A percentile compares a stretch with the other conserved stretches of the same genome.
These are phyloP conservation scores for Drosophila busckii DNA, from an alignment of 1,140 invertebrate genomes.

Conservation along the genomic window DNA sequence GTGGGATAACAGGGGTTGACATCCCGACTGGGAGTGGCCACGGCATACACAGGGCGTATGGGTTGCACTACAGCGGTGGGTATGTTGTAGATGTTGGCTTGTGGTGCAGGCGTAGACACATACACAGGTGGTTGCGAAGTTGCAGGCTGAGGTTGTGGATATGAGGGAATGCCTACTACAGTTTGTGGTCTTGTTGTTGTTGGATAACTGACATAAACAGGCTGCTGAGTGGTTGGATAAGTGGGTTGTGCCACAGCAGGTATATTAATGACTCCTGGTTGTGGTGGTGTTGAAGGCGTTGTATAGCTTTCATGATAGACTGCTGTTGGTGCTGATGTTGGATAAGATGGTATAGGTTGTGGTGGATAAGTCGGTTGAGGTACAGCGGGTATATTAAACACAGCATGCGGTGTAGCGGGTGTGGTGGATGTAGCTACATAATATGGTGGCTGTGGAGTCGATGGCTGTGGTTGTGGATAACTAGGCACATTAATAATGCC, in stretches of 20 bases:
- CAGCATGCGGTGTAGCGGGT: conserved; percentile 33
- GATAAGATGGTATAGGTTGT: conserved; percentile 6
- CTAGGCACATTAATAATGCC: too few relatives aligned
- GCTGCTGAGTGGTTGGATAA: background rate
- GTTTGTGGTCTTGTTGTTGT: background rate
- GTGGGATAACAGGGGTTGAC: conserved; percentile 84
- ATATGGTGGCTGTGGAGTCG: too few relatives aligned
- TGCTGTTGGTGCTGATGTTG: conserved; percentile 11
- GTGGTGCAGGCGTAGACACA: background rate
- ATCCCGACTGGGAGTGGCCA: conserved; percentile 80
- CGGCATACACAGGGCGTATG: conserved; percentile 78
- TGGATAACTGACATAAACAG: conserved; percentile 1
- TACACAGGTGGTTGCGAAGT: conserved; percentile 1
- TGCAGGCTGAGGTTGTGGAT: background rate
- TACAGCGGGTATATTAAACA: conserved; percentile 36
- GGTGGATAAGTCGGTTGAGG: conserved; percentile 29
- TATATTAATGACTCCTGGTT: conserved; percentile 14
- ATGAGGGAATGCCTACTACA: conserved; percentile 12
- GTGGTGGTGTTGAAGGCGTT: background rate
- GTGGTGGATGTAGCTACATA: too few relatives aligned
- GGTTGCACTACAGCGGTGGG: background rate
- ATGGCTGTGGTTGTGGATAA: too few relatives aligned
- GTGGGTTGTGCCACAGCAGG: conserved; percentile 16
- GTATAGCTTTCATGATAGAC: conserved; percentile 11
- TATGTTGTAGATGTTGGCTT: background rate